phyloP scores from a whole-genome alignment of 2,113 vertebrate species.

The Gasterosteus aculeatus region DNA sequence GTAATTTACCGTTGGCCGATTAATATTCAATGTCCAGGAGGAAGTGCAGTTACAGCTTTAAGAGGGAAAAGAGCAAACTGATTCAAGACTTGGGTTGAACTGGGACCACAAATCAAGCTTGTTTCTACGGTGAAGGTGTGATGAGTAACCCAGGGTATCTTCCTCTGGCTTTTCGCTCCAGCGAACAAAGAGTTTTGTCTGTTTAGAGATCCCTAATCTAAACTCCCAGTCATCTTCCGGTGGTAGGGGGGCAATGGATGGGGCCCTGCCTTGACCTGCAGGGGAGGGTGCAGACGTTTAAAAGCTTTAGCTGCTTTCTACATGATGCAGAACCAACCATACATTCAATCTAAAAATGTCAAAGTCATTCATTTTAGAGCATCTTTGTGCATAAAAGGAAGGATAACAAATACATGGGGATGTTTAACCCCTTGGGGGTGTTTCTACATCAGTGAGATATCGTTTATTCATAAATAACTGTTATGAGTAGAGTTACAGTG shows the following conservation, averaged over 20 bases:
- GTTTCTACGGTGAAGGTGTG: slow-evolving; percentile 48
- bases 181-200: slow-evolving; percentile 52
- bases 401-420: not conserved
- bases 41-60: slow-evolving; percentile 31
- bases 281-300: not conserved
- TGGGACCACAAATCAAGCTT: slow-evolving; percentile 42
- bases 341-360: not conserved
- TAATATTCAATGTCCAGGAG: slow-evolving; percentile 23
- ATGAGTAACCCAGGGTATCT: slow-evolving; percentile 52
- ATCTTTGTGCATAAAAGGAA: not conserved
- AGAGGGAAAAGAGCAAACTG: slow-evolving; percentile 17
- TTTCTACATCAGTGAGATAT: not conserved
- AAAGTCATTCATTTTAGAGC: not conserved
- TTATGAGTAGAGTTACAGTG: not conserved
- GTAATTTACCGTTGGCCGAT: slow-evolving; percentile 48
- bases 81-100: slow-evolving; percentile 35
- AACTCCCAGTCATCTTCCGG: slow-evolving; percentile 45
- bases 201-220: slow-evolving; percentile 44
- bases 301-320: slow-evolving; percentile 8
- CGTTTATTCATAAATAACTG: not conserved
- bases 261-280: slow-evolving; percentile 32
- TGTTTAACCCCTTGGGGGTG: not conserved
- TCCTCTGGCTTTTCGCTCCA: slow-evolving; percentile 41
- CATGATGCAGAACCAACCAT: slow-evolving; percentile 5
- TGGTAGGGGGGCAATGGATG: slow-evolving; percentile 1